Base-by-base conservation (phyloP, 2,797 vertebrate genomes). In the Danio kyathit region DNA sequence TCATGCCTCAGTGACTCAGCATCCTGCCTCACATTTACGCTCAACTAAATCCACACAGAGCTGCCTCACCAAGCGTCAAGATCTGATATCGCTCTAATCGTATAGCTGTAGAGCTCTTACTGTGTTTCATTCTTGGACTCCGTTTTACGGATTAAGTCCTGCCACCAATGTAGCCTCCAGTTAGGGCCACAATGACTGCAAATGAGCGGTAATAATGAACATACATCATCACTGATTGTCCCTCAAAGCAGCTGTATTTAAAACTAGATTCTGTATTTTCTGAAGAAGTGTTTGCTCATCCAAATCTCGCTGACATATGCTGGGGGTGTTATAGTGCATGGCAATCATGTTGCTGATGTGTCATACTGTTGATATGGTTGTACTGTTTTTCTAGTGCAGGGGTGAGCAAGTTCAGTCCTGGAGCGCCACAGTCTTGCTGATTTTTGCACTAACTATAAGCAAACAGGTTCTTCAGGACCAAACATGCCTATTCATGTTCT, bases 1-100 rank as follows among this genome's bases (percentile, higher is more conserved):
- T 81, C 64, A 67, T 63, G 79, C 60, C 52, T 54, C 65, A 46
- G 71, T 84, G 81, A 84, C 85, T 84, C 83, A 67, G 83, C 71
- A 81, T 74, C 16, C 71, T 70, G 57, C 49, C 60, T 59, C 17
- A 38, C 17, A 70, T 74, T 86, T 76, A 67, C 9, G 5, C 74
- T 66, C 51, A 69, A 56, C 65, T 64, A 19, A 76, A 77, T 51
- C 41, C n/a, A 44, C 40, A 5, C 0, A 72, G 54, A 46, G 44
- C 61, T 52, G 72, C 19, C 66, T 74, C 6, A 6, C 52, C 60
- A n/a, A 79, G 56, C 56, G 21, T 70, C 5, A 2, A 51, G 51
- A 67, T 71, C 56, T 82, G 66, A 77, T 59, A 54, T 74, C 57
- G 0, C 57, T 63, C 64, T 78, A 61, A 77, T 82, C 12, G 4